phyloP scores from a whole-genome alignment of 2,113 vertebrate genomes.

The Carassius gibelio region DNA sequence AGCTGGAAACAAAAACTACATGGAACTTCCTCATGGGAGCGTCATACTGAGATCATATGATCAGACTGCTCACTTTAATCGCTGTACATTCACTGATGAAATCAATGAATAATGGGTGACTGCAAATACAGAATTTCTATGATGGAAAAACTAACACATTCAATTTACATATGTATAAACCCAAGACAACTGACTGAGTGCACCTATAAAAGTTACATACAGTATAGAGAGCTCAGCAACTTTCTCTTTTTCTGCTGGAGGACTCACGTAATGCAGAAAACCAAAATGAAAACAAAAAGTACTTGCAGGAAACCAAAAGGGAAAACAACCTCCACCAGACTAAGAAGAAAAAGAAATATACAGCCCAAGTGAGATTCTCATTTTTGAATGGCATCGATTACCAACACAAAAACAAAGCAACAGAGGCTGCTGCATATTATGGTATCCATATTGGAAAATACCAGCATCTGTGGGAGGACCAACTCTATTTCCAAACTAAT shows the following conservation, averaged over 20 bases:
- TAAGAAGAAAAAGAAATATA: slow-evolving; percentile 19
- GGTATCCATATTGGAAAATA: slow-evolving; percentile 32
- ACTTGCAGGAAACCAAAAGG: not conserved
- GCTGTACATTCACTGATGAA: not conserved
- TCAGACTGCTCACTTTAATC: not conserved
- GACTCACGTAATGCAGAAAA: not conserved
- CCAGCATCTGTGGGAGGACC: slow-evolving; percentile 29
- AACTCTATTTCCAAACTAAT: slow-evolving; percentile 43
- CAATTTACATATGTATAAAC: not conserved
- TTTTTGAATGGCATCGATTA: slow-evolving; percentile 44
- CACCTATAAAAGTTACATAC: not conserved
- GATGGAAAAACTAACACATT: not conserved
- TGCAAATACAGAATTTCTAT: not conserved
- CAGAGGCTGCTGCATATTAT: slow-evolving; percentile 19
- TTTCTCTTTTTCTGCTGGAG: not conserved
- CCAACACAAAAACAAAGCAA: slow-evolving; percentile 13
- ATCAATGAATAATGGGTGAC: not conserved
- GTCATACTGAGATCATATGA: not conserved
- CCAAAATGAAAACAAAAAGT: not conserved
- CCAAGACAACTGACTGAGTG: not conserved
- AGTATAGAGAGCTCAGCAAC: not conserved
- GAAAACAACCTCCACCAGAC: slow-evolving; percentile 26
- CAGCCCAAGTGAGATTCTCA: slow-evolving; percentile 21
- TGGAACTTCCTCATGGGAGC: not conserved
- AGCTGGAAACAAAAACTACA: not conserved